Evolutionary conservation across 2,888 invertebrate genomes (phyloP), one percentile per base, ranked within the genome.

Genomic region (Sphaeridia pumilis): DNA sequence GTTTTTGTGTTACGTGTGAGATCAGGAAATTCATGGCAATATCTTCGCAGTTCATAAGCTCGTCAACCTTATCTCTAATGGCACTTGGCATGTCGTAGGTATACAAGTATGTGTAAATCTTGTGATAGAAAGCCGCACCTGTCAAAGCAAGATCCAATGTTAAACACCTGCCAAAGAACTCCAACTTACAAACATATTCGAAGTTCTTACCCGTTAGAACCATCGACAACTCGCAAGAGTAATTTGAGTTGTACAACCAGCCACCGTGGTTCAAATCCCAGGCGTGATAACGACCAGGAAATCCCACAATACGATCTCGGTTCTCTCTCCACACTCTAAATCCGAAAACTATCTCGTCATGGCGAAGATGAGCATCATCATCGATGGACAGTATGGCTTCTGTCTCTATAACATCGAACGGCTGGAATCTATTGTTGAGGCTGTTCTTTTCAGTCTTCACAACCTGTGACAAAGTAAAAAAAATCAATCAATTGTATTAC

Each of bases 11-110:
- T 58, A 97, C 78, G 70, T 98, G 97, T 17, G 97, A 85, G 45
- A 99, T 90, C 14, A 99, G 78, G 72, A 97, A 98, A 74, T 99
- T 99, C 94, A 99, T 97, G 12, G 98, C 98, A 65, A 98, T 93
- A 70, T 98, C 98, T 73, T 98, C 98, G 72, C 98, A 99, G 74
- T 98, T 98, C 87, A 94, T 92, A 68, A 85, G 88, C 71, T 95
- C 90, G 70, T 99, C 97, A 17, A 98, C 94, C 74, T 94, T 90
- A 69, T 92, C 89, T 28, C 97, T 75, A 52, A 98, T 86, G 12
- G 89, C 90, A 71, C 87, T 84, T 1, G 97, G 94, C 74, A 98
- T 79, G 71, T 82, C 81, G 68, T 92, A 83, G 67, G 90, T 89
- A 73, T 98, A 98, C 64, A 93, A 77, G 76, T 92, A 92, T 67